Evolutionary conservation across 2,113 vertebrate genomes (phyloP), one percentile per base, ranked within the genome.

Genomic region (Ptyas mucosa): DNA sequence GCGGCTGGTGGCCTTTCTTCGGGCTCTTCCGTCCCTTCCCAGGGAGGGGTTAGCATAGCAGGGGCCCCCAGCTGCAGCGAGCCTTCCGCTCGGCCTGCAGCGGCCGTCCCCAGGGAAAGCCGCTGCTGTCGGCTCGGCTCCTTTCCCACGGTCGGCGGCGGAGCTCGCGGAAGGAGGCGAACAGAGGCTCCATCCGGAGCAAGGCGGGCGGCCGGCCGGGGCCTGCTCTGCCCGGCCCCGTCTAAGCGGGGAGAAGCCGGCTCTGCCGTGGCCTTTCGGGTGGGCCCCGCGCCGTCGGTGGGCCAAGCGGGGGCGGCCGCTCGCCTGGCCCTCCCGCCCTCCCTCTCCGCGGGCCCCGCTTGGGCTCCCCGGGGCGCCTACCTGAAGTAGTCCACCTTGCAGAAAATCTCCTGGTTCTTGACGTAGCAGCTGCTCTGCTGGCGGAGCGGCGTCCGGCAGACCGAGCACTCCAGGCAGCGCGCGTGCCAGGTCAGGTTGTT

Each of bases 351-450:
- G 55, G 55, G 8, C 24, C 58, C 14, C 20, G 3, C 29, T 46
- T 3, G 43, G 3, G n/a, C 26, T 9, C 26, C 12, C 26, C 3
- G 29, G 3, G 8, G 1, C 88, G 15, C 98, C 94, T 98, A 99
- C 99, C 98, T 99, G 98, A 99, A 99, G 95, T 99, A 99, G 97
- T 99, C 98, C 97, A 98, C 97, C 97, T 99, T 99, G 98, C 99
- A 99, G 98, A 98, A 99, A 96, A 99, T 98, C 94, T 99, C 98
- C 96, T 99, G 98, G 97, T 99, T 99, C 98, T 99, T 98, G 54
- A 99, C 98, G 97, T 99, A 99, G 98, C 99, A 99, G 97, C 98
- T 99, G 98, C 97, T 98, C 95, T 99, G 98, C 94, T 98, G 98
- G 93, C 98, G 98, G 96, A 99, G 98, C 91, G 98, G 98, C 24